Base-by-base conservation (phyloP, 2,113 vertebrate species). In the Prionailurus bengalensis region DNA sequence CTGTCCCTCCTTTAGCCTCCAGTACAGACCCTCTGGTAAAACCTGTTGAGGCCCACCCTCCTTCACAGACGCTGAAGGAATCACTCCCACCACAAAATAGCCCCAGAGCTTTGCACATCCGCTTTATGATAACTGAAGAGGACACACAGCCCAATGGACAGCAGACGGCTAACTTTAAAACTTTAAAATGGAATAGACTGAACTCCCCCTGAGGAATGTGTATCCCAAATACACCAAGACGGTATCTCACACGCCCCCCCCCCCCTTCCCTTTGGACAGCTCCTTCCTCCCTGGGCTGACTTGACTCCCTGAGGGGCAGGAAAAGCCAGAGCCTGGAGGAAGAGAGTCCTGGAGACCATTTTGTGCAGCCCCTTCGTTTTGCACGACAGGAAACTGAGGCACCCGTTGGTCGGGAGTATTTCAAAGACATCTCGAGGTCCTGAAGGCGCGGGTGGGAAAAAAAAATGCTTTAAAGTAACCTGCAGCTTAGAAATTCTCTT, bases 201-300 rank as follows among this genome's bases (percentile, higher is more conserved):
- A 23, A 11, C 27, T 73, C 53, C 73, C 33, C 27, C 4, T 31
- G 14, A 61, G 23, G 39, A 36, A 5, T 0, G 17, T 2, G 5
- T 6, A 0, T 51, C 66, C 63, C 53, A 48, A 14, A 5, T 4
- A 1, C 17, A 16, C 39, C 25, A 11, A 36, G 23, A 14, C 1
- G 5, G 15, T 16, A 9, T 9, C 61, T 66, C 76, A 21, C 42
- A 12, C 9, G 17, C 29, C 5, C 53, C 23, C 4, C 5, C 53
- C 23, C 4, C 25, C 74, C 27, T 61, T 74, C 29, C 27, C 58
- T 39, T 16, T 3, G 11, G 2, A 2, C 0, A 0, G 8, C 11
- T 66, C 65, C 21, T 15, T 9, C 27, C 5, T n/a, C 65, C 29
- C 3, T 11, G 2, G 10, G 21, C 1, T 80, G 42, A 73, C n/a